Conservation (phyloP, 1,140 invertebrate genomes). For the Agraylea sexmaculata region DNA sequence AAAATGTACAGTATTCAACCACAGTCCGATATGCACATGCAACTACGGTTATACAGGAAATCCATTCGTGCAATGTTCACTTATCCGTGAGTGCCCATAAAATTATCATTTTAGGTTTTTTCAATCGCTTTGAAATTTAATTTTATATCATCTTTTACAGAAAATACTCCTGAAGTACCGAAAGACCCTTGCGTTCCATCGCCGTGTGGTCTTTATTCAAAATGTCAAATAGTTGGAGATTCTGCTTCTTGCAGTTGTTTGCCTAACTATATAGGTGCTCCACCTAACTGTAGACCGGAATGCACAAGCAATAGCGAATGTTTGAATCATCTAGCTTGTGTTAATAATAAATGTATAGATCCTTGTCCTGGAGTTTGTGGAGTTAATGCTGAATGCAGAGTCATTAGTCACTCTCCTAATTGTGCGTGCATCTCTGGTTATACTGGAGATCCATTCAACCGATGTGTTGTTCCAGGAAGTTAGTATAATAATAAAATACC, state of each 20-base stretch:
- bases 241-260: slow-evolving; percentile 50
- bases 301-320: slow-evolving; percentile 56
- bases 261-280: slow-evolving; percentile 47
- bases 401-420: slow-evolving; percentile 61
- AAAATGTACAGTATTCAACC: slow-evolving; percentile 50
- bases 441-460: slow-evolving; percentile 57
- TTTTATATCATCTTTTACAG: slow-evolving; percentile 27
- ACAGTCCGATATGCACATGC: slow-evolving; percentile 49
- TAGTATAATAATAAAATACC: slow-evolving; percentile 22
- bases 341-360: slow-evolving; percentile 52
- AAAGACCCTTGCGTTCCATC: slow-evolving; percentile 57
- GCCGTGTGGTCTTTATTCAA: slow-evolving; percentile 64
- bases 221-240: slow-evolving; percentile 48
- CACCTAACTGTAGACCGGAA: slow-evolving; percentile 55
- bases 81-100: slow-evolving; percentile 46
- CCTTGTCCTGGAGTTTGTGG: slow-evolving; percentile 70
- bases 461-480: slow-evolving; percentile 34
- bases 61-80: slow-evolving; percentile 43
- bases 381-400: slow-evolving; percentile 53
- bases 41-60: slow-evolving; percentile 39
- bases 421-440: slow-evolving; percentile 55
- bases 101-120: slow-evolving; percentile 15
- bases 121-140: slow-evolving; percentile 10
- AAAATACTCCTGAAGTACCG: slow-evolving; percentile 26
- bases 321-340: slow-evolving; percentile 43